Conservation (phyloP, 1,140 invertebrate species). For the Pygmarrhopalites habei region DNA sequence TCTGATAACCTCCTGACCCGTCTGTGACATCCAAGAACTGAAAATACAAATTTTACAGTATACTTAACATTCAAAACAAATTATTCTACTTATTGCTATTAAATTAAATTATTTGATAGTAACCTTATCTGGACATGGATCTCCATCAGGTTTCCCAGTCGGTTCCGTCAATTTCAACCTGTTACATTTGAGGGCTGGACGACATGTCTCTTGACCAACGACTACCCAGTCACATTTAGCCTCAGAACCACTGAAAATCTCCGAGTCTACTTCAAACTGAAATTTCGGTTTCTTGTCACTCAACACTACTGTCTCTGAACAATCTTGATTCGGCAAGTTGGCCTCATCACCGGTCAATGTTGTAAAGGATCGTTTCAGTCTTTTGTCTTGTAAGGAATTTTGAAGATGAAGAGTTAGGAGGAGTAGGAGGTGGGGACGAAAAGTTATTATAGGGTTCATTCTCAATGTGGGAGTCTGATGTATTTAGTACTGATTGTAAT, state of each 20-base stretch:
- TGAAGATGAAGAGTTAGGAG: too few species aligned
- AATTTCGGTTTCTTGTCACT: background rate
- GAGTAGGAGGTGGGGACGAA: too few species aligned
- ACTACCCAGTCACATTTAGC: slow-evolving; percentile 1
- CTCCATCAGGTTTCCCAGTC: background rate
- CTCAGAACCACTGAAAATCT: background rate
- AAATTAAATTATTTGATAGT: too few species aligned
- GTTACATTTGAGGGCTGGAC: background rate
- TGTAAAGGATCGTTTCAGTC: background rate
- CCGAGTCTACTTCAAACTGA: background rate
- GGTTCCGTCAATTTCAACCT: background rate
- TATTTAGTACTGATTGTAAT: too few species aligned
- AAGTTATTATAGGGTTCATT: too few species aligned
- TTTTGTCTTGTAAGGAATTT: too few species aligned
- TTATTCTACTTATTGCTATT: too few species aligned
- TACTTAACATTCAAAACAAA: slow-evolving; percentile 16
- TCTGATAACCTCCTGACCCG: slow-evolving; percentile 23
- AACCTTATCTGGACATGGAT: slow-evolving; percentile 5
- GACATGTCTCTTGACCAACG: background rate
- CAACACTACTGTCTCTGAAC: background rate
- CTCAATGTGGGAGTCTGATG: too few species aligned
- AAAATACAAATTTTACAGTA: too few species aligned
- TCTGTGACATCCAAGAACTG: slow-evolving; percentile 23
- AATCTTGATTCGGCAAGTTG: background rate
- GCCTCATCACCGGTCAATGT: background rate